These are phyloP conservation scores for Halesus radiatus DNA, from an alignment of 1,140 invertebrate species.

Conservation along the genomic window DNA sequence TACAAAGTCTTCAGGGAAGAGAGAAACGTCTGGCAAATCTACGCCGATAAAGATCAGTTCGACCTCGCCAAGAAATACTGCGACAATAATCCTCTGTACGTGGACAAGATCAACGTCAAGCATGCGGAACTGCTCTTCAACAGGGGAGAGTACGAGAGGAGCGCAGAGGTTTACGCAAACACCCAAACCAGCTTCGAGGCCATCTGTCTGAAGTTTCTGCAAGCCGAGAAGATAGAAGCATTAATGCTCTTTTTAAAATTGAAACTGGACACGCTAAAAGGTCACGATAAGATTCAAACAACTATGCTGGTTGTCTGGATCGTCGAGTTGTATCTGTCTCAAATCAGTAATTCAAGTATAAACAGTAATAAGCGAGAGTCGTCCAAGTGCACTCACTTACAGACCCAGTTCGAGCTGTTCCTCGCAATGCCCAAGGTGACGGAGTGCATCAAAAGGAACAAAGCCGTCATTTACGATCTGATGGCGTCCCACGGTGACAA, in stretches of 20 bases:
- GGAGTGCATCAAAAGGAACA: slow-evolving; percentile 83
- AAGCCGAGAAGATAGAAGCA: slow-evolving; percentile 83
- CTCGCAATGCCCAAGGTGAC: slow-evolving; percentile 76
- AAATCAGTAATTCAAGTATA: slow-evolving; percentile 79
- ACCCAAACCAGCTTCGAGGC: slow-evolving; percentile 95
- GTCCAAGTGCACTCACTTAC: slow-evolving; percentile 75
- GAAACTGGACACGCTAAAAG: slow-evolving; percentile 72
- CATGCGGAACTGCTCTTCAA: slow-evolving; percentile 92
- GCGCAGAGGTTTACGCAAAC: slow-evolving; percentile 89
- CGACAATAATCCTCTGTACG: slow-evolving; percentile 80
- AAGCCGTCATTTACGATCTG: slow-evolving; percentile 87
- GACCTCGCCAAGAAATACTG: slow-evolving; percentile 88
- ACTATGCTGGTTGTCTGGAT: slow-evolving; percentile 95
- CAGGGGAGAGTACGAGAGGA: slow-evolving; percentile 84
- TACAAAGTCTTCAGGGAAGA: slow-evolving; percentile 90
- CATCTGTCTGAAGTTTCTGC: slow-evolving; percentile 92
- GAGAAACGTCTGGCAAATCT: slow-evolving; percentile 91
- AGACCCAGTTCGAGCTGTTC: slow-evolving; percentile 86
- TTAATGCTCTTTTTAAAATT: slow-evolving; percentile 88
- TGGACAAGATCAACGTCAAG: slow-evolving; percentile 88
- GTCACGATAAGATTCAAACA: slow-evolving; percentile 84
- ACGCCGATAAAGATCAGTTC: slow-evolving; percentile 89
- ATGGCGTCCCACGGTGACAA: slow-evolving; percentile 95
- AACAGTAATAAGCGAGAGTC: slow-evolving; percentile 71
- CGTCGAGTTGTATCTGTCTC: slow-evolving; percentile 90